Evolutionary conservation across 2,888 invertebrate species (phyloP), one percentile per base, ranked within the genome.

Genomic region (Trissolcus japonicus): DNA sequence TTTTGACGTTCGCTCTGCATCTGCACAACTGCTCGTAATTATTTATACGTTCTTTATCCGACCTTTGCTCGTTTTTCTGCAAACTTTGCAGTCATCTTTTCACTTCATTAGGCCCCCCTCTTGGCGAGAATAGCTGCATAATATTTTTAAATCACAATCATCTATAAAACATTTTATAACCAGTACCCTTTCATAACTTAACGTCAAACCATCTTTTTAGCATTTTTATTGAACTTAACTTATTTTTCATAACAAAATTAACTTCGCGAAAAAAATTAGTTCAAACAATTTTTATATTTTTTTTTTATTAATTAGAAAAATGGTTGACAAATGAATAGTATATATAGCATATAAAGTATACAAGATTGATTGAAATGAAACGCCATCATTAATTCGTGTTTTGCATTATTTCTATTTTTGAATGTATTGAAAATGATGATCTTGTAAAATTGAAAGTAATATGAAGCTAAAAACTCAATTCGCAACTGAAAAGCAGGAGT

Each of bases 101-200:
- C 68, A 41, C 75, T 75, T 75, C 75, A 75, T 68, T 75, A 68
- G 63, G 48, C 63, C 57, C 75, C 68, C 74, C 62, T 35, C 62
- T 62, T 62, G 41, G 46, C 59, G 53, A 66, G 67, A 57, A 57
- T 53, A 57, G 53, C 67, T 62, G 62, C 67, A 51, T 67, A 29
- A 56, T 73, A 73, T 66, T 73, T 73, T 73, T 73, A 66, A 73
- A 66, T 66, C 61, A 73, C 51, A 73, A 73, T 73, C 66, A 73
- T 59, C 54, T 16, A 55, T 21, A 21, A 29, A 55, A 55, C 6
- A 14, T 55, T 55, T 51, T 21, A 21, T 1, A 21, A 35, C 29
- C 29, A 4, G 7, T 7, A 29, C 35, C 35, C 35, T 35, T 46
- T 14, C 46, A 46, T 1, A 46, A 46, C 16, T 16, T 4, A 46